These are phyloP conservation scores for Silurus asotus DNA, from an alignment of 2,113 vertebrate species.

Conservation along the genomic window DNA sequence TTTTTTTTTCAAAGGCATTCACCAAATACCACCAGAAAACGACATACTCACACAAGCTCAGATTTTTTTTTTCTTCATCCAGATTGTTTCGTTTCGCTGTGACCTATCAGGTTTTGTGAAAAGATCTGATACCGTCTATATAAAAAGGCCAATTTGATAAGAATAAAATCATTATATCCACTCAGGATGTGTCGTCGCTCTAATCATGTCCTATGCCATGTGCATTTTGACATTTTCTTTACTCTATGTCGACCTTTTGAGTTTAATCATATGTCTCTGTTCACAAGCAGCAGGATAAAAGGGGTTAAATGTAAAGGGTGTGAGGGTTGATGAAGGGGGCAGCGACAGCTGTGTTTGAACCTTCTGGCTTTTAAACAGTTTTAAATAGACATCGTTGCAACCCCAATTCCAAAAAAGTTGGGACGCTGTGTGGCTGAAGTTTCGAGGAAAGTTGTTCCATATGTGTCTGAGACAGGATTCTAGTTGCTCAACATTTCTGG, in stretches of 20 bases:
- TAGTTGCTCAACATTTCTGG: too few species aligned
- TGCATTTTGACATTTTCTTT: constrained; percentile 43
- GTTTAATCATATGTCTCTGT: constrained; percentile 17
- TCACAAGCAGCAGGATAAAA: neutral
- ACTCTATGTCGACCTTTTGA: constrained; percentile 37
- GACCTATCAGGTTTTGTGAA: constrained; percentile 31
- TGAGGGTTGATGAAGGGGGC: neutral
- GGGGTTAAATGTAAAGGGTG: constrained; percentile 8
- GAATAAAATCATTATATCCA: neutral
- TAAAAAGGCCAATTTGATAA: constrained; percentile 18
- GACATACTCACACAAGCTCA: neutral
- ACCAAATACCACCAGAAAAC: neutral
- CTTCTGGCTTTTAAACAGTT: neutral
- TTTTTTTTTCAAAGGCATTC: neutral
- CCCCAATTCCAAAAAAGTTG: too few species aligned
- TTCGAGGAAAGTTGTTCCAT: too few species aligned
- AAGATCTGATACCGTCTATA: constrained; percentile 3
- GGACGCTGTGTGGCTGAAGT: too few species aligned
- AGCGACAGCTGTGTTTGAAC: neutral
- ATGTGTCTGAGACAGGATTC: too few species aligned
- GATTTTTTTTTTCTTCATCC: neutral
- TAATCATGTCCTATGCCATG: neutral
- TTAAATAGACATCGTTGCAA: too few species aligned
- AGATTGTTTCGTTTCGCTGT: neutral
- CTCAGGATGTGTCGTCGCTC: neutral